Base-by-base conservation (phyloP, 2,797 vertebrate species). In the Myripristis murdjan region DNA sequence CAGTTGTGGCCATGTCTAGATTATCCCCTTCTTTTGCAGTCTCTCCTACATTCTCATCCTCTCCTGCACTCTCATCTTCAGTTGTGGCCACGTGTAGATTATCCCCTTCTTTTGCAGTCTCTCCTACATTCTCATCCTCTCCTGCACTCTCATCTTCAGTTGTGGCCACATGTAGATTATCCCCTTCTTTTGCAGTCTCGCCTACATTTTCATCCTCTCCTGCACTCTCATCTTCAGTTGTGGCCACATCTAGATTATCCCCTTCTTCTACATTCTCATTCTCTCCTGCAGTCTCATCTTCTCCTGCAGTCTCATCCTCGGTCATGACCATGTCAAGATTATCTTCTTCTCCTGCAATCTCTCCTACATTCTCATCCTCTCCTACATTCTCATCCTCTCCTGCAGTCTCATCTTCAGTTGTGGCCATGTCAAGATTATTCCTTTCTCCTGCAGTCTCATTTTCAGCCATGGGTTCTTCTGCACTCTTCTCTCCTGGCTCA, bases 361-460 rank as follows among this genome's bases (percentile, higher is more conserved):
- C 60, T n/a, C n/a, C n/a, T n/a, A n/a, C n/a, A n/a, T n/a, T 33
- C 1, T 70, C 58, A 3, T 85, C 79, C 6, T 85, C 82, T 73
- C 65, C 79, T 0, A 64, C 41, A 0, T 26, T 48, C 0, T 46
- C 5, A 0, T 54, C n/a, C n/a, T n/a, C n/a, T n/a, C n/a, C n/a
- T 15, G 66, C 37, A 39, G 20, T 41, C 35, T 44, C 43, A 18
- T 37, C 41, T 16, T 56, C n/a, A 22, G 6, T n/a, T 47, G 16
- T 41, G 10, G 46, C 20, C 6, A 10, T 35, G 26, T 35, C 55
- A 16, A 28, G 8, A 2, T 4, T 33, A 18, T 57, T 41, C n/a
- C n/a, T n/a, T n/a, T n/a, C n/a, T n/a, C n/a, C 12, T 10, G 12
- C 37, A 39, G 37, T 5, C 7, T 23, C 81, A 39, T 60, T 18